These are phyloP conservation scores for Xestia c-nigrum DNA, from an alignment of 2,888 invertebrate species.

Conservation along the genomic window DNA sequence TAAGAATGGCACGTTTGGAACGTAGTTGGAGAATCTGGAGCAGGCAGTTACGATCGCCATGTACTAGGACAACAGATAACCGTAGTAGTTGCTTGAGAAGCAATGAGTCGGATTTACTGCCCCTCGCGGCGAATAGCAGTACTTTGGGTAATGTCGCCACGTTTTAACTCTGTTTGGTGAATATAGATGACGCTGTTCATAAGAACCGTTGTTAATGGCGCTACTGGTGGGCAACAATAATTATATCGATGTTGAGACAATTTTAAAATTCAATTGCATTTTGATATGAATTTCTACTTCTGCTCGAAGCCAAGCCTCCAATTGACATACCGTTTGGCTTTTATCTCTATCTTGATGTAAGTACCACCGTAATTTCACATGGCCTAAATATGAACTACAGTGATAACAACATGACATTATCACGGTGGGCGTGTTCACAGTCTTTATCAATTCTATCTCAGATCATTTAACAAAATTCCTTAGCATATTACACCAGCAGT, in stretches of 20 bases:
- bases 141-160: neutral
- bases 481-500: slow-evolving; percentile 11
- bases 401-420: slow-evolving; percentile 31
- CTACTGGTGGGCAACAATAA: slow-evolving; percentile 3
- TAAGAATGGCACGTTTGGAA: slow-evolving; percentile 87
- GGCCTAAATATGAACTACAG: neutral
- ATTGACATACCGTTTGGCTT: neutral
- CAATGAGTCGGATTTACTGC: slow-evolving; percentile 31
- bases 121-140: slow-evolving; percentile 49
- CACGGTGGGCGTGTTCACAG: slow-evolving; percentile 25
- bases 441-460: slow-evolving; percentile 29
- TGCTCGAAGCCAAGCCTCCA: neutral
- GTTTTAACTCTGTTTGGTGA: neutral
- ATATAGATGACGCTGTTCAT: slow-evolving; percentile 44
- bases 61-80: slow-evolving; percentile 82
- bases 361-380: neutral
- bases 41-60: slow-evolving; percentile 89
- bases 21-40: slow-evolving; percentile 90
- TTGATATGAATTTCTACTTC: neutral
- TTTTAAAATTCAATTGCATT: neutral
- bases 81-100: slow-evolving; percentile 23
- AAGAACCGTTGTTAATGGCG: neutral
- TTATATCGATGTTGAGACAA: neutral
- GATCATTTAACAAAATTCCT: slow-evolving; percentile 32
- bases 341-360: neutral